Evolutionary conservation across 2,888 invertebrate genomes (phyloP), one percentile per base, ranked within the genome.

Genomic region (Epiblema foenella): DNA sequence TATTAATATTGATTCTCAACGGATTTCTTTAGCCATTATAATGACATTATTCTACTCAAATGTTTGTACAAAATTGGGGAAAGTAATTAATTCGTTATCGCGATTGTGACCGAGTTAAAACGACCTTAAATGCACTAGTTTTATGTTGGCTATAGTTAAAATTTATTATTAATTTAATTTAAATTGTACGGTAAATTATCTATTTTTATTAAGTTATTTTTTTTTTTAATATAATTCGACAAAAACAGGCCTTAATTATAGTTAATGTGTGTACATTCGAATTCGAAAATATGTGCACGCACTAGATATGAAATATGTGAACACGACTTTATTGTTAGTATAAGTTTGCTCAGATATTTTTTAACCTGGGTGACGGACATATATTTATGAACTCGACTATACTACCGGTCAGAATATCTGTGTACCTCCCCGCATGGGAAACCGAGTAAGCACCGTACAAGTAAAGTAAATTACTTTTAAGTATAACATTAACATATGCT

Each of bases 161-260:
- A 63, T 51, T 29, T n/a, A 51, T 49, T 20, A 64, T 52, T 37
- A 39, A 39, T 52, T 64, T 54, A 52, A 33, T 69, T 64, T 33
- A 42, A 64, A 42, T 46, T 18, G 39, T 29, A 51, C 49, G 17
- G 46, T 58, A 42, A 12, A 60, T 68, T 60, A 56, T 62, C 18
- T 68, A 57, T 64, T 57, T 29, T 11, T 64, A 63, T 52, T 68
- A 64, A 64, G 69, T 65, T 59, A 69, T 52, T 24, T 24, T 24
- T 24, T n/a, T 69, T 29, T 57, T 42, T 39, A 58, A 57, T 17
- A 54, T 39, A 24, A 54, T 59, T 8, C 51, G 59, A 69, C 65
- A 54, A 59, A 68, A 24, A 51, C 37, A 57, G 51, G 64, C 69
- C 69, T 65, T 70, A 65, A 65, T 62, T 54, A 62, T 54, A 33